Percentiles rank a stretch among this genome's conserved stretches.
Evolutionary conservation across 2,113 vertebrate genomes (phyloP).

Genomic region (Bos taurus): DNA sequence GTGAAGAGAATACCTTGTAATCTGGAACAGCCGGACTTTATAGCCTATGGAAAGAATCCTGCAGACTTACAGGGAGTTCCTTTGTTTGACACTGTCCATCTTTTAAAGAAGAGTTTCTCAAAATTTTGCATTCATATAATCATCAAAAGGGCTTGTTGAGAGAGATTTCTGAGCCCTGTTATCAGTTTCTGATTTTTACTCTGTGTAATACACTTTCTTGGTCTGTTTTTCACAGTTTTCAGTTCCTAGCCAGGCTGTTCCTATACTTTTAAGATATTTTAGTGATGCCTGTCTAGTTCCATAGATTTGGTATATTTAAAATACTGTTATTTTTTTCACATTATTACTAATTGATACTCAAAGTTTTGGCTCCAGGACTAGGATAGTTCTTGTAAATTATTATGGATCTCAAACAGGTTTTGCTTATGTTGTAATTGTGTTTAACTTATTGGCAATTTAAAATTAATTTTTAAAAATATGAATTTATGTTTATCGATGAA

Average conservation of each 20-base stretch:
- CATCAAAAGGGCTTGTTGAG: not conserved
- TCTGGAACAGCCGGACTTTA: not conserved
- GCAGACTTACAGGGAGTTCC: not conserved
- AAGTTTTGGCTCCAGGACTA: not conserved
- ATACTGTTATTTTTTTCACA: not conserved
- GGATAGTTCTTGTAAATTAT: not conserved
- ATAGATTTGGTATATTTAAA: not conserved
- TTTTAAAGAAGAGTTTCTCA: not conserved
- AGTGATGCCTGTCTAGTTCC: not conserved
- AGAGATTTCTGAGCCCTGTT: not conserved
- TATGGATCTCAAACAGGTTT: not conserved
- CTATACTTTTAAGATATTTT: not conserved
- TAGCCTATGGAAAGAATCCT: not conserved
- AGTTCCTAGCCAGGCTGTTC: not conserved
- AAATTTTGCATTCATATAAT: not conserved
- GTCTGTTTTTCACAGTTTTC: not conserved
- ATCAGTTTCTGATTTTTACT: not conserved
- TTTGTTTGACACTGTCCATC: not conserved
- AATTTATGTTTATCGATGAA: not conserved
- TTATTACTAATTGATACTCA: not conserved
- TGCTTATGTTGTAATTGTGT: not conserved
- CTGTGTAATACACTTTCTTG: not conserved
- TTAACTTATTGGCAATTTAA: not conserved
- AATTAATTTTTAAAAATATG: not conserved
- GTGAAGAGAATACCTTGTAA: not conserved